Evolutionary conservation across 2,888 invertebrate species (phyloP), one percentile per base, ranked within the genome.

Genomic region (Hypolimnas misippus): DNA sequence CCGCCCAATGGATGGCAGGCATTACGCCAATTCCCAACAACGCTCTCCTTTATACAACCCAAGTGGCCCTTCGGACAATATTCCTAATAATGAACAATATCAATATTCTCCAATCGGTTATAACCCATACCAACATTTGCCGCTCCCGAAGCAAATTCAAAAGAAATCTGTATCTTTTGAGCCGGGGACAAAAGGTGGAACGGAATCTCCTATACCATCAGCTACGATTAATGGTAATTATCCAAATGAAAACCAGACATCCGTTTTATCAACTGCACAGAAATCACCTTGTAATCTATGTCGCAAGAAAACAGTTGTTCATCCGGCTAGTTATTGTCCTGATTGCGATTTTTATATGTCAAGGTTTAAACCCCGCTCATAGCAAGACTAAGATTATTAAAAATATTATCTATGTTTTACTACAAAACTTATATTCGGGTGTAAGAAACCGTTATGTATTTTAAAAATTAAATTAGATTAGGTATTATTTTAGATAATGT

Each of bases 321-420:
- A 96, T 14, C 96, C 97, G 12, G 95, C 95, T 35, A 93, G 95
- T 73, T 98, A 98, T 81, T 98, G 98, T 86, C 93, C 95, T 54
- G 97, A 98, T 86, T 98, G 98, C 87, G 97, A 97, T 81, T 97
- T 96, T 89, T 98, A 98, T 80, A 96, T 98, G 95, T 96, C 97
- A 67, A 93, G 96, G 77, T 96, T 96, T 84, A 95, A 95, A 78
- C 95, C 95, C 46, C 93, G 93, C 72, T 92, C 93, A 75, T 93
- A 90, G 85, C 74, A 67, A n/a, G 21, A 38, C 12, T 14, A 49
- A 21, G n/a, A n/a, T n/a, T 49, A 19, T 3, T 29, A 14, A 29
- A 25, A 8, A n/a, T 19, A 10, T 16, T 46, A 46, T 10, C 3
- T 21, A 21, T 3, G 12, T 21, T 12, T 46, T 64, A 57, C 62